Base-by-base conservation (phyloP, 2,888 invertebrate species). In the Sinohyriopsis cumingii region DNA sequence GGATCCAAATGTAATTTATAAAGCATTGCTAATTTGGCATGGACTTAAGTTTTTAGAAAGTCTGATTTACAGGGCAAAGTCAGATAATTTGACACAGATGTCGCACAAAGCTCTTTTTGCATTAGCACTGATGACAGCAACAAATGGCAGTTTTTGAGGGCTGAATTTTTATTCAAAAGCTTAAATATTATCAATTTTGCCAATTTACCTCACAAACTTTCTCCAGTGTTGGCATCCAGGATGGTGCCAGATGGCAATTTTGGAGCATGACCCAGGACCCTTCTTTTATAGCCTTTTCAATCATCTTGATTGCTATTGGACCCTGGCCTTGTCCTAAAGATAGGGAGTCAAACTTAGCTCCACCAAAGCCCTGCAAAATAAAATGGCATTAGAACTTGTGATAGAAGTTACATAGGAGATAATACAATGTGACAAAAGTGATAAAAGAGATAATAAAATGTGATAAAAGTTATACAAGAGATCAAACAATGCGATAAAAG, bases 301-400 rank as follows among this genome's bases (percentile, higher is more conserved):
- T 90, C 87, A 91, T 88, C 67, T 81, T 85, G 77, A 90, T 73
- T 55, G 91, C 91, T 71, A 91, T 91, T 5, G 91, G 91, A 22
- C 91, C 91, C 75, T 91, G 91, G 71, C 91, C 91, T 85, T 91
- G 91, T 72, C 91, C 91, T 55, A 91, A 81, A 18, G 91, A 91
- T 67, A 91, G 80, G 12, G 91, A 90, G 80, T 91, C 90, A 76
- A 91, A 89, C 77, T 90, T 90, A 72, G 87, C 83, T 9, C 90
- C 90, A 65, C 90, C 89, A 80, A 90, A 91, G 60, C 91, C 91
- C 90, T 90, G 77, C 9, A 80, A 78, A 57, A 64, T 55, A 67
- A 64, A 19, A 70, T 28, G 59, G 55, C 18, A 55, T 20, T n/a
- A 20, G 6, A n/a, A 25, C 54, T 15, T 55, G 53, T 22, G 53